Percentiles rank a stretch among this genome's conserved stretches.
These are phyloP conservation scores for Xanthorhoe spadicearia DNA, from an alignment of 2,888 invertebrate genomes.

Conservation along the genomic window DNA sequence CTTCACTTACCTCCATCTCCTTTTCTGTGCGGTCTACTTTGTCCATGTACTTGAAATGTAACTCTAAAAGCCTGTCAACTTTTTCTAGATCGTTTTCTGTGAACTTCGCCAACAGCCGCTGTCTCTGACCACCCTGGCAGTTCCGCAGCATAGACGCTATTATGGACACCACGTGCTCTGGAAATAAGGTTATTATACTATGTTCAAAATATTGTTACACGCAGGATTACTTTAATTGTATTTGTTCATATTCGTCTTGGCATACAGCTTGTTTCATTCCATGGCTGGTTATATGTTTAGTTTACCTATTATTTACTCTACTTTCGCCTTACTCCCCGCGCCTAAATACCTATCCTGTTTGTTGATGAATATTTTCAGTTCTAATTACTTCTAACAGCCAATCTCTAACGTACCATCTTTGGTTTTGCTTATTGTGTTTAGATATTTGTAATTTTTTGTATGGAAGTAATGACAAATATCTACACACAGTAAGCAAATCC, in stretches of 20 bases:
- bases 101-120: slow-evolving; percentile 96
- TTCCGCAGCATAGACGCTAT: slow-evolving; percentile 97
- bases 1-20: slow-evolving; percentile 85
- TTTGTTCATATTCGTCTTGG: no score
- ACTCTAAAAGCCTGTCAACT: slow-evolving; percentile 97
- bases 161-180: slow-evolving; percentile 96
- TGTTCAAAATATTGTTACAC: neutral
- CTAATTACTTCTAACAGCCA: neutral
- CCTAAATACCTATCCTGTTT: no score
- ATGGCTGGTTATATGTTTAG: no score
- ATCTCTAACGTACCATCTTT: no score
- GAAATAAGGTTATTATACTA: slow-evolving; percentile 40
- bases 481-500: no score
- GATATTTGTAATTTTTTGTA: no score
- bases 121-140: slow-evolving; percentile 95
- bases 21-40: slow-evolving; percentile 94
- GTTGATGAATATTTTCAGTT: neutral
- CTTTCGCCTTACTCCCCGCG: no score
- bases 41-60: slow-evolving; percentile 98
- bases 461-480: no score
- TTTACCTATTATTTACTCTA: no score
- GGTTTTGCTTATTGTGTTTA: no score
- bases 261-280: no score
- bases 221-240: neutral
- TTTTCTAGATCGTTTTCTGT: slow-evolving; percentile 99